A percentile compares a stretch with the other conserved stretches of the same genome.
Conservation (phyloP, 2,113 vertebrate genomes). For the Columbina picui region DNA sequence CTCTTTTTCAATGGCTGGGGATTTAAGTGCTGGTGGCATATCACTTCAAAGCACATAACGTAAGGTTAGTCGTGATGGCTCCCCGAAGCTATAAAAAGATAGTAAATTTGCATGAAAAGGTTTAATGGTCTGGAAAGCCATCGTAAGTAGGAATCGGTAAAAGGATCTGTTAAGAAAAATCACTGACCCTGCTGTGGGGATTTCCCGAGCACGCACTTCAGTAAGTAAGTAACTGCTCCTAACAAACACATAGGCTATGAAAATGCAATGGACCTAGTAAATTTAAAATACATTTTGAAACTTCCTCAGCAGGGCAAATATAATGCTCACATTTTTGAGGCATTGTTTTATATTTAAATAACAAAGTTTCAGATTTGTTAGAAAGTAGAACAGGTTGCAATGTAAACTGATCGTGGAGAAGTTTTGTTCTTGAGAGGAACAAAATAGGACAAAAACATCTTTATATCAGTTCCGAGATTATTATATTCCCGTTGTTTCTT, state of each 20-base stretch:
- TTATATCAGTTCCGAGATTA: neutral
- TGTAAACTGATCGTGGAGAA: neutral
- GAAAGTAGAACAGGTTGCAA: neutral
- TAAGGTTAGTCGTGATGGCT: neutral
- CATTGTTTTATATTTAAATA: neutral
- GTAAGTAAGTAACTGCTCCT: neutral
- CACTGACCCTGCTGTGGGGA: neutral
- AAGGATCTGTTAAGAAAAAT: neutral
- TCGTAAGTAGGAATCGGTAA: neutral
- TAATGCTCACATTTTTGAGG: neutral
- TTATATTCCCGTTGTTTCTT: neutral
- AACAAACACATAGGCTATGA: neutral
- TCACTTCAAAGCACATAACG: neutral
- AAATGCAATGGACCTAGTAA: neutral
- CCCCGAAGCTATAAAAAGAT: neutral
- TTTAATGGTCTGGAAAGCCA: slow-evolving; percentile 45
- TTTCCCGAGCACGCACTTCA: neutral
- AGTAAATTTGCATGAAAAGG: slow-evolving; percentile 6
- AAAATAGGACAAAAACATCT: neutral
- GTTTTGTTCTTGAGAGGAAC: neutral
- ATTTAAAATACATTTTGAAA: neutral
- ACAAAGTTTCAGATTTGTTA: neutral
- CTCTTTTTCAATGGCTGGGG: neutral
- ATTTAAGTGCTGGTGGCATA: neutral
- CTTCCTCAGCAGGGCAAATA: neutral